Percentiles rank a stretch among this genome's conserved stretches.
Conservation (phyloP, 2,113 vertebrate species). For the Heterochromis multidens region DNA sequence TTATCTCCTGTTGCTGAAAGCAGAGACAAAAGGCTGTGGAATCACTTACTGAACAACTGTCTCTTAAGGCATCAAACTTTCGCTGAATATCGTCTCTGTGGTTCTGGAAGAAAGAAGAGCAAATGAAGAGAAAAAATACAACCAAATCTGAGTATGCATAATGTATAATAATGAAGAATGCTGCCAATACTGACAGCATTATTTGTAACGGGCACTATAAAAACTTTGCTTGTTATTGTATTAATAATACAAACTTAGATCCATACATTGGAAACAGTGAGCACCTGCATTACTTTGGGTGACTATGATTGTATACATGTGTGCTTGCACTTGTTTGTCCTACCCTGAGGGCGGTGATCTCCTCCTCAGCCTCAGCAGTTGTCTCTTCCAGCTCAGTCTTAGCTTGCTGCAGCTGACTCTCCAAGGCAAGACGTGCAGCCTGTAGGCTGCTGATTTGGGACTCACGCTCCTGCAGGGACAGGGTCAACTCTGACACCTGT, state of each 20-base stretch:
- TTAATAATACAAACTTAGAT: neutral
- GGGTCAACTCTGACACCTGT: conserved; percentile 92
- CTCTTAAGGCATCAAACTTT: conserved; percentile 98
- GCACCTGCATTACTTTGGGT: neutral
- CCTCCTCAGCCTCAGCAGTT: conserved; percentile 95
- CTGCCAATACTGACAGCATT: neutral
- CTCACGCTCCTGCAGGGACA: conserved; percentile 94
- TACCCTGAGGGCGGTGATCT: conserved; percentile 96
- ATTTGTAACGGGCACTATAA: neutral
- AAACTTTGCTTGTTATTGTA: neutral
- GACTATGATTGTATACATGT: neutral
- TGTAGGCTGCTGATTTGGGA: conserved; percentile 93
- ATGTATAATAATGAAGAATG: neutral
- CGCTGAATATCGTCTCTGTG: conserved; percentile 96
- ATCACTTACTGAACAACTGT: conserved; percentile 97
- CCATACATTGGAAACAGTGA: neutral
- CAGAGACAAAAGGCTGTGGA: neutral
- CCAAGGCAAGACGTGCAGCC: conserved; percentile 88
- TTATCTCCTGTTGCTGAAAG: neutral
- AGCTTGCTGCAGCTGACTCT: conserved; percentile 92
- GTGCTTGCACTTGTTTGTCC: conserved; percentile 23
- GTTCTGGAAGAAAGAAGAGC: conserved; percentile 41
- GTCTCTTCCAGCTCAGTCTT: conserved; percentile 98
- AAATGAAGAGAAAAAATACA: neutral
- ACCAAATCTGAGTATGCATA: neutral